Conservation (phyloP, 53 echinoderm and acorn worm genomes). For the Actinopyga echinites region DNA sequence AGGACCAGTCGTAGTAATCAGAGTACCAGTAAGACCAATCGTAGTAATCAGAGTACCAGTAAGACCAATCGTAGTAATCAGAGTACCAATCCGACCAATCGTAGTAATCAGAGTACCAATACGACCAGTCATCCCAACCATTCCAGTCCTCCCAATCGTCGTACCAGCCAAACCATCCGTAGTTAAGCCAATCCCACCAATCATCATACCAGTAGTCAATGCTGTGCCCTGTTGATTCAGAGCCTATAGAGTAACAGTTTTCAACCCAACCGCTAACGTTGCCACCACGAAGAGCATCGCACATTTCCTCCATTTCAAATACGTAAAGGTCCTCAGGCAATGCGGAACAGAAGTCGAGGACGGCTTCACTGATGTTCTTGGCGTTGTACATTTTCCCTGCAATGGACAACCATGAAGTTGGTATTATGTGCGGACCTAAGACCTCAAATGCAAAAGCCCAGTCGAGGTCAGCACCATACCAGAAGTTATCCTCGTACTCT, state of each 20-base stretch:
- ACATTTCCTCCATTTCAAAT: conserved; percentile 49
- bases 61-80: neutral
- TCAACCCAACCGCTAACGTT: conserved; percentile 16
- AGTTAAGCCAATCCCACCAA: conserved; percentile 26
- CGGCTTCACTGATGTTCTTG: conserved; percentile 31
- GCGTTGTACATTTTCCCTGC: conserved; percentile 61
- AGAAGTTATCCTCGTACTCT: neutral
- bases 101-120: neutral
- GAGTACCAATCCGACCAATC: conserved; percentile 6
- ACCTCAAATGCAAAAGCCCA: conserved; percentile 25
- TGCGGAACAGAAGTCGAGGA: conserved; percentile 48
- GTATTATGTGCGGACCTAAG: conserved; percentile 17
- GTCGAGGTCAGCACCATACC: neutral
- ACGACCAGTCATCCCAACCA: neutral
- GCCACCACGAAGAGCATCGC: conserved; percentile 30
- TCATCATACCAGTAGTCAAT: neutral
- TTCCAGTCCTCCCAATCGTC: conserved; percentile 11
- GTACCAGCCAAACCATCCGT: neutral
- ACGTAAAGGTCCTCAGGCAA: conserved; percentile 47
- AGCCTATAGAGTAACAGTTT: neutral
- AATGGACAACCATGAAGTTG: conserved; percentile 29
- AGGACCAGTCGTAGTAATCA: neutral
- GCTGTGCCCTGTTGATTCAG: too few relatives aligned
- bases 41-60: neutral
- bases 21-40: neutral